Evolutionary conservation across 2,888 invertebrate genomes (phyloP), one percentile per base, ranked within the genome.

Genomic region (Microplitis deprimator): DNA sequence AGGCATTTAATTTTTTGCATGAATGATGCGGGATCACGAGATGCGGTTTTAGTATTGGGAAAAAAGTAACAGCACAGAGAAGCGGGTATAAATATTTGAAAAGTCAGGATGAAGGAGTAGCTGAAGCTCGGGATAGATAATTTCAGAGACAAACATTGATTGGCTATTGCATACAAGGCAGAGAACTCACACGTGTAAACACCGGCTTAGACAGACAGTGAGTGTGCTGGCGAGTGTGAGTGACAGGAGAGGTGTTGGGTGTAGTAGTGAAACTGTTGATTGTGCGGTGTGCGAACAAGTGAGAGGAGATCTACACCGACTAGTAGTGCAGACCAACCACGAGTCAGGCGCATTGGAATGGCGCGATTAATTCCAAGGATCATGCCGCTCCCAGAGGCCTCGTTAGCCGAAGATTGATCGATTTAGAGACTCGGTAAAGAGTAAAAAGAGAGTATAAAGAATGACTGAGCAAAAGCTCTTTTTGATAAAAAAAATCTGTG

Each of bases 341-440:
- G 39, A 77, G 77, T 74, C 71, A 62, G 74, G 61, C 77, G 77
- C 64, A 77, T 77, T 41, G 71, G 71, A 69, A 77, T 70, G 70
- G 29, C 74, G 74, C 74, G 74, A 77, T 77, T 77, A 74, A 77
- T 77, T 74, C 67, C 74, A 74, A 74, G 77, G 74, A 74, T 77
- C 77, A 74, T 67, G 67, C 67, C 67, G 68, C 67, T 77, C 77
- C 74, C 74, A 41, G 16, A 70, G 20, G 77, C 10, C 77, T 77
- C 77, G 74, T 77, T 77, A 75, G 70, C 39, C 39, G 65, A 71
- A 74, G 77, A 77, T 77, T 74, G 77, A 77, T 77, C 68, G 74
- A 74, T 77, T 50, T 67, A 67, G 65, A 50, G 50, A 50, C 50
- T 13, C 13, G 50, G 17, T 38, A 59, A 50, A 39, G 41, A n/a